Evolutionary conservation across 2,888 invertebrate species (phyloP), one percentile per base, ranked within the genome.

Genomic region (Diaprepes abbreviatus): DNA sequence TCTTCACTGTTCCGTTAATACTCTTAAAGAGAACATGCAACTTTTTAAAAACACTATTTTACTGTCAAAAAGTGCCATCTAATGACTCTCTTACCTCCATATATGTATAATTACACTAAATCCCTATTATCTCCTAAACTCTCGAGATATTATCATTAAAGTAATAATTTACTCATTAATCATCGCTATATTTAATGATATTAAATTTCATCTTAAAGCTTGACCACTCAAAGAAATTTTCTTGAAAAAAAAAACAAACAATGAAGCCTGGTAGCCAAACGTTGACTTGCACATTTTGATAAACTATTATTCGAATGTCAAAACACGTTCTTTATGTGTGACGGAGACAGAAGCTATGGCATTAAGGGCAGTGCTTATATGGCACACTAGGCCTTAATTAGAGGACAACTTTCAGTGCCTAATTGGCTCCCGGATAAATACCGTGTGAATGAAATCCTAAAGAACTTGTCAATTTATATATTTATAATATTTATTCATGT

Each of bases 261-360:
- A 68, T 62, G 19, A 58, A 40, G 28, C 36, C 43, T 66, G 59
- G 65, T 62, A 60, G 63, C 52, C 38, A 14, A 28, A 43, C 14
- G 12, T 36, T 69, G 69, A 69, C 69, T 69, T 69, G 69, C 69
- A 69, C 24, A 48, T 69, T 58, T 40, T 62, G 68, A 69, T 69
- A 64, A 69, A 59, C 64, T 58, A 69, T 69, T 69, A 57, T 63
- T 40, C 35, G 58, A 33, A 52, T 69, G 69, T 69, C 69, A 69
- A 31, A 69, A 69, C 69, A 69, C 52, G 69, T 69, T 38, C 21
- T 48, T 63, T 64, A 60, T 60, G 54, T 60, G 60, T 60, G 63
- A 62, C 57, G 16, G 38, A 57, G 62, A 57, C 62, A 57, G 68
- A 48, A 57, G 48, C 63, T 45, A 12, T 21, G 33, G 60, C 19